Percentiles rank a stretch among this genome's conserved stretches.
Conservation (phyloP, 2,113 vertebrate species). For the Puntigrus tetrazona region DNA sequence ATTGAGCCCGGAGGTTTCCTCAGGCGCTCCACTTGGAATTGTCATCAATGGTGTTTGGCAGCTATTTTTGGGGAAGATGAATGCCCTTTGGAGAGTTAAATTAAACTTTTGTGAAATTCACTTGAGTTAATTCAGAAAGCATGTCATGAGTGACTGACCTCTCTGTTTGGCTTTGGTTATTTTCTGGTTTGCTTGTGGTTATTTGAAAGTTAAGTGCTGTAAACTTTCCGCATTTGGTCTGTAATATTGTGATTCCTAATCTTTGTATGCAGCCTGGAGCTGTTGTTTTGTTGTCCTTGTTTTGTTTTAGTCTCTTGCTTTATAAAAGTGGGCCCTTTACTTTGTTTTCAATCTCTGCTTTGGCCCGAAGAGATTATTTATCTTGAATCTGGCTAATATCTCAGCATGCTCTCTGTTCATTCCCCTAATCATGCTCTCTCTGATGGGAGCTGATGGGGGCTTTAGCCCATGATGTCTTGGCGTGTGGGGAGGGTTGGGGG, state of each 20-base stretch:
- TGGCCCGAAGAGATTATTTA: background rate
- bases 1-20: background rate
- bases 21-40: conserved; percentile 26
- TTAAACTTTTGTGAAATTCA: background rate
- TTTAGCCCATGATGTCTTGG: conserved; percentile 51
- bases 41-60: conserved; percentile 11
- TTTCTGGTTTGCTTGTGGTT: background rate
- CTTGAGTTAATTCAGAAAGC: conserved; percentile 1
- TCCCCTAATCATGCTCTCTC: conserved; percentile 7
- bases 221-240: background rate
- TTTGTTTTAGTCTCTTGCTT: conserved; percentile 17
- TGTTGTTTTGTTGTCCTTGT: conserved; percentile 21
- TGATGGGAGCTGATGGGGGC: conserved; percentile 27
- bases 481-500: conserved; percentile 58
- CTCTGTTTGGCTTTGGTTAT: background rate
- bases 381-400: background rate
- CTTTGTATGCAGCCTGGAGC: background rate
- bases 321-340: conserved; percentile 31
- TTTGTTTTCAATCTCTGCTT: conserved; percentile 9
- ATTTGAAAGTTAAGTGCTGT: conserved; percentile 12
- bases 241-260: conserved; percentile 2
- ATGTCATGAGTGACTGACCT: conserved; percentile 13
- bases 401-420: conserved; percentile 6
- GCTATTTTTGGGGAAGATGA: conserved; percentile 26
- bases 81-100: background rate